Conservation (phyloP, 2,113 vertebrate genomes). For the Budorcas taxicolor region DNA sequence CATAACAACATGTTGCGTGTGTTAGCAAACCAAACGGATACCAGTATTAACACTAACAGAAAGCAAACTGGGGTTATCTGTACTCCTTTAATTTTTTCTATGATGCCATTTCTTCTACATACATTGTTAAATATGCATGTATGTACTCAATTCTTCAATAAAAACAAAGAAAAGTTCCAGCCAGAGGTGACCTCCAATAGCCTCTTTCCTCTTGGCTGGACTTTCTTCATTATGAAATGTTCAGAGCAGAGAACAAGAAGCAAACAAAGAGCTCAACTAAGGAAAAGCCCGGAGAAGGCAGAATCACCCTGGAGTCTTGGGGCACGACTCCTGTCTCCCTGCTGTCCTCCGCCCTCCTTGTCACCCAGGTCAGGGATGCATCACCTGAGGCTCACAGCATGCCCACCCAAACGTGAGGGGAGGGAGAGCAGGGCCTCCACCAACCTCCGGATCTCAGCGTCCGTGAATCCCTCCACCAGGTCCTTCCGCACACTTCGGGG, state of each 20-base stretch:
- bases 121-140: neutral
- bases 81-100: neutral
- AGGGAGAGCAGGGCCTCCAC: neutral
- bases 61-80: neutral
- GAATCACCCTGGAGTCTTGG: neutral
- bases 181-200: neutral
- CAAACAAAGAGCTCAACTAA: neutral
- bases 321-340: neutral
- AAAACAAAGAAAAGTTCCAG: neutral
- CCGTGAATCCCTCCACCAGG: constrained; percentile 96
- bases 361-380: neutral
- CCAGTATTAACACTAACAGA: neutral
- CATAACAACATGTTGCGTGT: neutral
- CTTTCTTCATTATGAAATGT: neutral
- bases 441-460: constrained; percentile 95
- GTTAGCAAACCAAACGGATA: neutral
- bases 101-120: neutral
- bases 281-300: neutral
- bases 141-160: neutral
- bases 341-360: neutral
- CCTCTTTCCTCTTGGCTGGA: neutral
- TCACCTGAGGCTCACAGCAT: too few species aligned
- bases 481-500: constrained; percentile 94
- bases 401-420: neutral
- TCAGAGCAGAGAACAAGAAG: neutral